These are phyloP conservation scores for Lithophane semibrunnea DNA, from an alignment of 2,888 invertebrate genomes.

Conservation along the genomic window DNA sequence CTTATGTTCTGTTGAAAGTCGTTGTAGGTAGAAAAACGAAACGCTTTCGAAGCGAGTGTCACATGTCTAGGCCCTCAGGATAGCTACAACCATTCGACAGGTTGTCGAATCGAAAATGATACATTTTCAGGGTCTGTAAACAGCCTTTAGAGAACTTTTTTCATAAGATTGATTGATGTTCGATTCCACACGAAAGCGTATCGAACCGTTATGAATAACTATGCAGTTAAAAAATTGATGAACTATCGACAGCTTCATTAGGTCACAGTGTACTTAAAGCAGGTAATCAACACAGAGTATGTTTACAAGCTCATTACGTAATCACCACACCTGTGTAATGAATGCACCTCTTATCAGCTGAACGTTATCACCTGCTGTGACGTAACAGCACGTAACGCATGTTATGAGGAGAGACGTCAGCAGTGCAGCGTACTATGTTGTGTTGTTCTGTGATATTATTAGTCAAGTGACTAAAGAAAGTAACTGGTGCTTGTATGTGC, in stretches of 20 bases:
- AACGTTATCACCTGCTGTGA: conserved; percentile 38
- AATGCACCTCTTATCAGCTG: conserved; percentile 49
- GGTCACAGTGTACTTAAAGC: background rate
- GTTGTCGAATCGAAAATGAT: no score
- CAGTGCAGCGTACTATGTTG: background rate
- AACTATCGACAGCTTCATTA: background rate
- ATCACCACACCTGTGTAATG: conserved; percentile 34
- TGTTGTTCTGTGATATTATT: background rate
- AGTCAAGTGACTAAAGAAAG: background rate
- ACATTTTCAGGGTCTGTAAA: background rate
- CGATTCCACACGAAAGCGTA: background rate
- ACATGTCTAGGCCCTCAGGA: background rate
- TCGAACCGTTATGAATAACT: background rate
- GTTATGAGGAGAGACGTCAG: conserved; percentile 28
- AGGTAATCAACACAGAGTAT: background rate
- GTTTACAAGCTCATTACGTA: conserved; percentile 13
- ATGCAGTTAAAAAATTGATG: background rate
- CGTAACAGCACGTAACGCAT: conserved; percentile 35
- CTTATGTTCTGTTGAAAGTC: no score
- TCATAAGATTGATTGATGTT: background rate
- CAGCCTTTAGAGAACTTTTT: no score
- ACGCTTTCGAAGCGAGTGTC: no score
- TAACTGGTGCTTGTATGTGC: background rate
- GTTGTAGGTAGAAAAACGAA: no score
- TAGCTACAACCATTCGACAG: background rate